Conservation (phyloP, 2,113 vertebrate species). For the Notothenia coriiceps region DNA sequence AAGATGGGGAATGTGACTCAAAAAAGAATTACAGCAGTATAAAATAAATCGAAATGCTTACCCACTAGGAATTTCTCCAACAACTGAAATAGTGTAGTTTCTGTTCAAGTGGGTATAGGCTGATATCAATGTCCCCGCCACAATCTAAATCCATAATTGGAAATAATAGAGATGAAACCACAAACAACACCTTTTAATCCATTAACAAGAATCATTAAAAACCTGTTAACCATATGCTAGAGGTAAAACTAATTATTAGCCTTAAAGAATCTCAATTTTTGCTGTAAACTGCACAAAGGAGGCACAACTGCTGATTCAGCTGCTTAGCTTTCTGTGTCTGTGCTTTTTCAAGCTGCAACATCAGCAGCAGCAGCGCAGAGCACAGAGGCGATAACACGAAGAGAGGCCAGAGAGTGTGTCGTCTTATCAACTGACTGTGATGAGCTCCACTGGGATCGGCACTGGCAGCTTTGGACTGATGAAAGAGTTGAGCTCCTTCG, state of each 20-base stretch:
- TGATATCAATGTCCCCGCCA: constrained; percentile 90
- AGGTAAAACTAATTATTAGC: constrained; percentile 66
- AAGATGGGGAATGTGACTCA: background rate
- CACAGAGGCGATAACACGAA: constrained; percentile 29
- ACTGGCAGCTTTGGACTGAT: constrained; percentile 85
- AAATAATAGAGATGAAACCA: constrained; percentile 17
- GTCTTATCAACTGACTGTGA: constrained; percentile 84
- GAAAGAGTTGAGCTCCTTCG: constrained; percentile 90
- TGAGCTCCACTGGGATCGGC: constrained; percentile 93
- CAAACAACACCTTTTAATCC: constrained; percentile 4
- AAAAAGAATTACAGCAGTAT: background rate
- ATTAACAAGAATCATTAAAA: constrained; percentile 44
- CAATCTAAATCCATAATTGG: constrained; percentile 84
- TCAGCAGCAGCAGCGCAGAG: constrained; percentile 48
- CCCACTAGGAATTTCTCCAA: constrained; percentile 93
- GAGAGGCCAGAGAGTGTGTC: constrained; percentile 42
- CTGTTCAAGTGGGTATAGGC: constrained; percentile 79
- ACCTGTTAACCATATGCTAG: constrained; percentile 37
- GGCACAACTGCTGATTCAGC: constrained; percentile 65
- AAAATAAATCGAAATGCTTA: constrained; percentile 73
- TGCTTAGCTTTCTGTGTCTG: constrained; percentile 48
- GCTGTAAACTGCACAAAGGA: constrained; percentile 61
- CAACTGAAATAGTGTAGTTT: constrained; percentile 87
- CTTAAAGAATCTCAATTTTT: constrained; percentile 24
- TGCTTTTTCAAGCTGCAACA: constrained; percentile 49